Percentiles rank a stretch among this genome's conserved stretches.
Conservation (phyloP, 1,140 invertebrate genomes). For the Copidosoma floridanum region DNA sequence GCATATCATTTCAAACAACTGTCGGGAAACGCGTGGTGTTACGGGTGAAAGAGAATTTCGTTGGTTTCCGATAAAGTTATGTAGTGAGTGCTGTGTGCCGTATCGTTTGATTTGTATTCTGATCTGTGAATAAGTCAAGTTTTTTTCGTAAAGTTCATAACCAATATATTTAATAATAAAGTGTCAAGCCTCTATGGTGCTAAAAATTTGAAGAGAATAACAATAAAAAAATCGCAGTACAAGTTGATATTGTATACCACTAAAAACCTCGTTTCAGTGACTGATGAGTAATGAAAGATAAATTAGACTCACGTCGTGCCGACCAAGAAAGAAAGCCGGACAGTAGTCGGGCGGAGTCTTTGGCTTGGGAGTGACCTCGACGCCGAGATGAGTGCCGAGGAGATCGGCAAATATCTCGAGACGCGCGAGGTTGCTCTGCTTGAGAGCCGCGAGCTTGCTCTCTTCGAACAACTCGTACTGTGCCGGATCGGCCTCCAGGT, state of each 20-base stretch:
- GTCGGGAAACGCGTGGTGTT: neutral
- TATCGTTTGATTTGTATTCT: neutral
- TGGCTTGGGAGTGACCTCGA: slow-evolving; percentile 62
- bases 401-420: slow-evolving; percentile 78
- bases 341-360: slow-evolving; percentile 54
- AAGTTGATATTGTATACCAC: too few species aligned
- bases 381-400: slow-evolving; percentile 65
- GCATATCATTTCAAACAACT: too few species aligned
- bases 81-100: slow-evolving; percentile 12
- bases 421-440: slow-evolving; percentile 65
- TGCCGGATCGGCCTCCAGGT: slow-evolving; percentile 60
- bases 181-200: too few species aligned
- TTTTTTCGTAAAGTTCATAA: neutral
- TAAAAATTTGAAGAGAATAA: neutral
- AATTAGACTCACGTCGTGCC: slow-evolving; percentile 65
- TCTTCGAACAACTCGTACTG: slow-evolving; percentile 64
- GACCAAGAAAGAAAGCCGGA: slow-evolving; percentile 73
- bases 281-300: neutral
- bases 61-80: slow-evolving; percentile 12
- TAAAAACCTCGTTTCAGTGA: too few species aligned
- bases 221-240: neutral
- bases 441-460: slow-evolving; percentile 61
- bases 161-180: too few species aligned
- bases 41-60: too few species aligned
- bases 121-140: slow-evolving; percentile 19